Percentiles rank a stretch among this genome's conserved stretches.
These are phyloP conservation scores for Bucorvus abyssinicus DNA, from an alignment of 2,797 vertebrate genomes.

Conservation along the genomic window DNA sequence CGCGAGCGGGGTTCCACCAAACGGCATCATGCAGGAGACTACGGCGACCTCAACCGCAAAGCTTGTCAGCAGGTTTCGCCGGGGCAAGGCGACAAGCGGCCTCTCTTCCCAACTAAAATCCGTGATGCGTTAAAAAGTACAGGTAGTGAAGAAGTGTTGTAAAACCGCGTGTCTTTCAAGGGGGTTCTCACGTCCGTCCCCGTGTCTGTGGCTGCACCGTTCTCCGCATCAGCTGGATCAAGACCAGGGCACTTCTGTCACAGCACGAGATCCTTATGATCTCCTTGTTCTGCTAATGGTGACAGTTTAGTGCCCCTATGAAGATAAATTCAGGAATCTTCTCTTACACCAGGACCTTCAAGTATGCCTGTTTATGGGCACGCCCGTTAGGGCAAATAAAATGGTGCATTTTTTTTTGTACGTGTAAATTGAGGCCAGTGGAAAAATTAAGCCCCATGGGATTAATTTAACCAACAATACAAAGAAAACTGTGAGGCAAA, in stretches of 20 bases:
- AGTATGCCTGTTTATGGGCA: background rate
- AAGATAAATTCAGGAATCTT: conserved; percentile 1
- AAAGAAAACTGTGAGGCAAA: conserved; percentile 27
- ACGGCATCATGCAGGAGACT: rapidly evolving
- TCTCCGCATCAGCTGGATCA: background rate
- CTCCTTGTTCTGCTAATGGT: background rate
- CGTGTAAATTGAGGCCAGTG: background rate
- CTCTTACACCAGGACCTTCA: background rate
- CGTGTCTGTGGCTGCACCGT: background rate
- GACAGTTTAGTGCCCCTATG: background rate
- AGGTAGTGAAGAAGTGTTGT: background rate
- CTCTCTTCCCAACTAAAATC: background rate
- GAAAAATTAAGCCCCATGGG: conserved; percentile 39
- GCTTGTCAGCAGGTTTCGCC: background rate
- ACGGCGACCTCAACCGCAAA: background rate
- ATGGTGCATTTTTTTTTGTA: background rate
- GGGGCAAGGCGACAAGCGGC: background rate
- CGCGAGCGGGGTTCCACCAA: background rate
- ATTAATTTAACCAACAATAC: conserved; percentile 50
- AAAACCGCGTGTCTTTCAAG: background rate
- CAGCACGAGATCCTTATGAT: background rate
- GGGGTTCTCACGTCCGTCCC: background rate
- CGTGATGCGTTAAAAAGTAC: background rate
- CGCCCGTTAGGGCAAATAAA: conserved; percentile 12
- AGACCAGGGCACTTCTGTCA: background rate